Base-by-base conservation (phyloP, 2,888 invertebrate species). In the Metacarcinus magister region DNA sequence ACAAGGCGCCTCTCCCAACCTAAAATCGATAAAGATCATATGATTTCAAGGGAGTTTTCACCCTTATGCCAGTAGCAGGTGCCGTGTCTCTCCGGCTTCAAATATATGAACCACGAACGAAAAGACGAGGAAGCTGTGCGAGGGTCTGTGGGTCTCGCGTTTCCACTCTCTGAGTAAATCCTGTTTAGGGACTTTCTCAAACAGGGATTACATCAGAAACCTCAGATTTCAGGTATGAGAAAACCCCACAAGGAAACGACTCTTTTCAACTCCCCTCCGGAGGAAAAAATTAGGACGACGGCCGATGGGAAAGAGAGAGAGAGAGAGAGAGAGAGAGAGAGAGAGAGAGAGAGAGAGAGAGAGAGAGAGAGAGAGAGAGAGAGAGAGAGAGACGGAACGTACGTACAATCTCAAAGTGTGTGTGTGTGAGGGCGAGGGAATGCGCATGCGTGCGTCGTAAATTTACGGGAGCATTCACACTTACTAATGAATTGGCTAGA, bases 161-260 rank as follows among this genome's bases (percentile, higher is more conserved):
- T 44, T 46, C 94, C 94, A 46, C 89, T 16, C 89, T 46, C 89
- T 7, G 89, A 89, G 48, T 89, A 94, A 94, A 94, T 87, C 87
- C 94, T 94, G 94, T 94, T 94, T 89, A 67, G 94, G 87, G 94
- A 94, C 94, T 94, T 94, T 94, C 89, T 54, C 89, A 46, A 94
- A 94, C 94, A 89, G 54, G 94, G 94, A 89, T 94, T 94, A 94
- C 94, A 94, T 87, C 39, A 46, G 87, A 48, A 89, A 89, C 89
- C 94, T 94, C 94, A 94, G 94, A 94, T 94, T 94, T 94, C 94
- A 89, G 94, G 94, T 87, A 54, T 92, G 94, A 94, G 87, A 32
- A 82, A 82, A 87, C 89, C 87, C 46, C 94, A 48, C 87, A 94
- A 94, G 82, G 28, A 39, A 94, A 94, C 87, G 87, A 94, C 94